Base-by-base conservation (phyloP, 1,140 invertebrate genomes). In the Aethina tumida region DNA sequence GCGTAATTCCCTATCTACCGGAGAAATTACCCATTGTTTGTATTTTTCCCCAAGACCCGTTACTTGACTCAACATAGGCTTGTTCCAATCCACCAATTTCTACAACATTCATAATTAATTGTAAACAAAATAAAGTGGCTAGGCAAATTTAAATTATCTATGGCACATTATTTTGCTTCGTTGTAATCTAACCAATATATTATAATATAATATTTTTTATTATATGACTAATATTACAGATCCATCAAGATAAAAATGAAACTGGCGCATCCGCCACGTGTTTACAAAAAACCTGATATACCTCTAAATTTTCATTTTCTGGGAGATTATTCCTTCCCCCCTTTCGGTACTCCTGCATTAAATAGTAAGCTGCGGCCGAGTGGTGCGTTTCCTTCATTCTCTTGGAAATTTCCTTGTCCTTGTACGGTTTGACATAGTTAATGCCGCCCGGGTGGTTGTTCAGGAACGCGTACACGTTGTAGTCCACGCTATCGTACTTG, bases 41-140 rank as follows among this genome's bases (percentile, higher is more conserved):
- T 84, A 84, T 43, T 71, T 60, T 4, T 66, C 53, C 0, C 73
- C 73, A 30, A 84, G 65, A 7, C 62, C 61, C 1, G 69, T 64
- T 14, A 84, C 69, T 66, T 84, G 81, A 4, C 53, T 46, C 1
- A 83, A 55, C 50, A 84, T 68, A 1, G 80, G 73, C 56, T 73
- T 67, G 12, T 72, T 70, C 80, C 81, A 84, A 52, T 84, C 73
- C 12, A 84, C 68, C 43, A 80, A 63, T 33, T 68, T 68, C 80
- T 83, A 58, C 39, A 67, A 67, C 13, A 47, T 41, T 53, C 43
- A 35, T n/a, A 4, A 28, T 1, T n/a, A n/a, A 8, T 22, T 35
- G 10, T 5, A 10, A 24, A n/a, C 12, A 21, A 7, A 5, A 35
- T 10, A 8, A 34, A 34, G 13, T 7, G 12, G 13, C 28, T 29